Evolutionary conservation across 2,797 vertebrate genomes (phyloP), one percentile per base, ranked within the genome.

Genomic region (Harpagifer antarcticus): DNA sequence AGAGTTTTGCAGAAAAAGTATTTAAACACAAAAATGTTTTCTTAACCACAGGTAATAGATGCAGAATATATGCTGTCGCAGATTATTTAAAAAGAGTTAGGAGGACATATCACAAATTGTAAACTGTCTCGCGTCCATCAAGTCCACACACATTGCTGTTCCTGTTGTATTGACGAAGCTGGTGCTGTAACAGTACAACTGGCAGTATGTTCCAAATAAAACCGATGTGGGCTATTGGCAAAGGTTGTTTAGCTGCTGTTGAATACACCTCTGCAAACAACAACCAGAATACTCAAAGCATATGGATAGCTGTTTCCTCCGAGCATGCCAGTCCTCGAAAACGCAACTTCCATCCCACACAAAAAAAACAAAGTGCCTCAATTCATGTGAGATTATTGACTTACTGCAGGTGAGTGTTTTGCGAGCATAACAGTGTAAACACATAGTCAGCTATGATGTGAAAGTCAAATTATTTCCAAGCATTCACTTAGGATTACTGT

Each of bases 401-500:
- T 58, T 2, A 11, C 74, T 48, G 53, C 69, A 76, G 72, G 69
- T 66, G 75, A 78, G 81, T 1, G 17, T 37, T 61, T 23, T 16
- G 47, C 12, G 14, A 72, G 45, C 40, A 33, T 12, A 53, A 59
- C 45, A 6, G 60, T 42, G 55, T 65, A 65, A 79, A 72, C 37
- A 43, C 43, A 64, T 44, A 64, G 50, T 40, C 6, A 37, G 8
- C 33, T 37, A n/a, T 0, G 53, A 15, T 60, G 42, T n/a, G 17
- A 64, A n/a, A 56, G 63, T 47, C 43, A 19, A 60, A 20, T 74
- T 66, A 66, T 71, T 76, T 71, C 70, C 50, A 49, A 67, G 17
- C 37, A 2, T 58, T 42, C 48, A 55, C 68, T 78, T 76, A 56
- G 79, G 81, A 82, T 81, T 55, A 77, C 43, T 62, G 45, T 16